Base-by-base conservation (phyloP, 2,888 invertebrate species). In the Eristalinus sepulchralis region DNA sequence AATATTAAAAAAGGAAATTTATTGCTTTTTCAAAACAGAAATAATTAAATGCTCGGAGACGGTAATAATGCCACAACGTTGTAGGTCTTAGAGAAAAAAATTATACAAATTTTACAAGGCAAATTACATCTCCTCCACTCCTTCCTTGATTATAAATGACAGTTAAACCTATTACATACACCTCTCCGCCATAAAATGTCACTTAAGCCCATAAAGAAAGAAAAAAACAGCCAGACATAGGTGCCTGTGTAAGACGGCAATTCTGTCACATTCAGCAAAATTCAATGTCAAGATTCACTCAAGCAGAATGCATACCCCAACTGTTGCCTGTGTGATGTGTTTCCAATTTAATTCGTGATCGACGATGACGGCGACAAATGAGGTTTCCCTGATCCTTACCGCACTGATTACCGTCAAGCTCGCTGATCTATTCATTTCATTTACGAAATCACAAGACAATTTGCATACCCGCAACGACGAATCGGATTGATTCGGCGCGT, bases 351-450 rank as follows among this genome's bases (percentile, higher is more conserved):
- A 34, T 64, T 73, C 64, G 64, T 73, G 64, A 64, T 64, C 27
- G 34, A 13, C 22, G 8, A 9, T 20, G 55, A 62, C 62, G 62
- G 72, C 22, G 20, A 66, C n/a, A 36, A 36, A 63, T 63, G 24
- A 20, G 20, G 27, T 60, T 59, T 17, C 70, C 57, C 53, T 31
- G 33, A 3, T 34, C 60, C 60, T 20, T 5, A 27, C 27, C 22
- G 17, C 10, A 2, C 24, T 20, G 47, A 34, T 34, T 34, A 34
- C 8, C 10, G 4, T 34, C 34, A 34, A 53, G 39, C 20, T 13
- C 27, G 20, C 36, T 24, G 76, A 68, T 67, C 76, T 60, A 76
- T 76, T 76, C 67, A 59, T 66, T 39, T 59, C 57, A 22, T 55
- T 55, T 3, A 22, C 55, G 11, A 20, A 22, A 22, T 55, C 55